These are phyloP conservation scores for Lycocerus yunnanus DNA, from an alignment of 2,888 invertebrate genomes.

Conservation along the genomic window DNA sequence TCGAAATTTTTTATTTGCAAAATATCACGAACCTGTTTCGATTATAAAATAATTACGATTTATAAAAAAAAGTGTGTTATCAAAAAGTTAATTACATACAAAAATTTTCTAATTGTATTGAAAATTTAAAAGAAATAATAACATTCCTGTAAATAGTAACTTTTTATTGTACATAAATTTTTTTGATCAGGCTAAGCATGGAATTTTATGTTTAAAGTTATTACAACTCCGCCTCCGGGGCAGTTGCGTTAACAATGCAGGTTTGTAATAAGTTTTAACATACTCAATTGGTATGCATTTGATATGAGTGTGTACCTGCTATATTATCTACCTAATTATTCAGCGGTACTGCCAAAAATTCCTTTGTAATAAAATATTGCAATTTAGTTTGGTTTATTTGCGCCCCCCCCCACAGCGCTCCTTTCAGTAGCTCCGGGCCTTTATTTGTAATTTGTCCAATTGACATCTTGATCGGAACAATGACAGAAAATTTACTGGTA, in stretches of 20 bases:
- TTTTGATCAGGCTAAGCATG: conserved; percentile 19
- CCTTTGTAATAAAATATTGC: conserved; percentile 32
- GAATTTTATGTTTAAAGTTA: conserved; percentile 8
- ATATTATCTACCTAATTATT: conserved; percentile 17
- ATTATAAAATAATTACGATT: conserved; percentile 10
- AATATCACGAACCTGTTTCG: conserved; percentile 11
- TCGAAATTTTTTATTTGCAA: neutral
- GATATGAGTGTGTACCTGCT: conserved; percentile 25
- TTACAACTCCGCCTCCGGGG: neutral
- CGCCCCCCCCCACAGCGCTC: neutral
- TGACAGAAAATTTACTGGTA: no score
- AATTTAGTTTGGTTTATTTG: conserved; percentile 5
- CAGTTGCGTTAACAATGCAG: neutral
- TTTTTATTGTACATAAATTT: conserved; percentile 26
- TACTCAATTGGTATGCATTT: conserved; percentile 20
- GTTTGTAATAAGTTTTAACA: conserved; percentile 14
- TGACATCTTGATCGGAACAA: no score
- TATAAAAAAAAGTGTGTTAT: conserved; percentile 24
- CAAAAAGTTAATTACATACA: conserved; percentile 13
- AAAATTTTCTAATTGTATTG: conserved; percentile 19
- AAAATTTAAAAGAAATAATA: conserved; percentile 5
- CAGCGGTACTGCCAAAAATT: conserved; percentile 36
- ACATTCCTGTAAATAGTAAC: conserved; percentile 18
- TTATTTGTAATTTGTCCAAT: no score
- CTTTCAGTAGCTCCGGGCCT: no score